Base-by-base conservation (phyloP, 2,888 invertebrate species). In the Cecidostiba fungosa region DNA sequence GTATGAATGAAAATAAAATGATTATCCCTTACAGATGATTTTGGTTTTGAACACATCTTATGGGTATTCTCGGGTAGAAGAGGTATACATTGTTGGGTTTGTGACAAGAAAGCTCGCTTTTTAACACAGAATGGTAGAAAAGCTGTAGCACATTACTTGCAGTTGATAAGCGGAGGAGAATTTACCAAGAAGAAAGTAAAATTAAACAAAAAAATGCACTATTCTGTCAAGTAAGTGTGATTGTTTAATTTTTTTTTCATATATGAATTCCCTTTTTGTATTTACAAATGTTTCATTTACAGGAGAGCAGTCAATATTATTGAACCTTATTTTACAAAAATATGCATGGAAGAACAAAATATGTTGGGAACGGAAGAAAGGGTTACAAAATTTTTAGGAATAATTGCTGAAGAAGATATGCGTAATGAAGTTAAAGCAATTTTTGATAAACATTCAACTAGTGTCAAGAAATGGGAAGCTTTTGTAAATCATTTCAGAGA, bases 71-170 rank as follows among this genome's bases (percentile, higher is more conserved):
- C 99, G 86, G 99, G 99, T 0, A 95, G 99, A 89, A 96, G 99
- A 94, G 99, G 99, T 91, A 96, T 99, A 79, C 99, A 99, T 95
- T 99, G 99, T 92, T 99, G 99, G 99, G 97, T 99, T 10, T 98
- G 98, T 90, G 99, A 99, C 93, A 95, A 96, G 90, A 94, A 94
- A 80, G 99, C 99, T 0, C 95, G 99, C 72, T 95, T 95, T 88
- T 94, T 99, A 77, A 96, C 96, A 86, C 95, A 96, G 87, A 94
- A 95, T 10, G 97, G 96, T 0, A 94, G 99, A 82, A 94, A 96
- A 19, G 97, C 98, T 0, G 94, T 99, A 19, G 98, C 98, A 0
- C 98, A 98, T 92, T 99, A 99, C 93, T 94, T 99, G 62, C 95
- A 96, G 93, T 92, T 98, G 0, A 94, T 97, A 23, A 94, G 95